Conservation (phyloP, 2,113 vertebrate species). For the Mormyrus iriodes region DNA sequence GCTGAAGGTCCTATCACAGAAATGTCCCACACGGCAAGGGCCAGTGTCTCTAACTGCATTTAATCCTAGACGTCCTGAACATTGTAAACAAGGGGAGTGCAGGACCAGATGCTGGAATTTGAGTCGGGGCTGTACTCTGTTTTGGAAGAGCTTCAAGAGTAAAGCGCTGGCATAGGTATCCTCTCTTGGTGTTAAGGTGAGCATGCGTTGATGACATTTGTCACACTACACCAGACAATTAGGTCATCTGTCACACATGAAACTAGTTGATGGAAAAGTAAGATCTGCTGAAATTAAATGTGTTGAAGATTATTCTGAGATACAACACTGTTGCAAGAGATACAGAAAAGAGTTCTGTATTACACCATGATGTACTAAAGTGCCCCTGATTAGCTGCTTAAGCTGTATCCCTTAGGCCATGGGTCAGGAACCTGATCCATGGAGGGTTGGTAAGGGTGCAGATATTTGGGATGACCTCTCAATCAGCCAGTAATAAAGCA, state of each 20-base stretch:
- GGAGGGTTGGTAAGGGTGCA: not conserved
- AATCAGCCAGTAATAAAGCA: not conserved
- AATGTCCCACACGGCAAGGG: not conserved
- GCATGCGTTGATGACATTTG: not conserved
- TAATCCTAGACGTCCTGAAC: not conserved
- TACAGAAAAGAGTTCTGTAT: not conserved
- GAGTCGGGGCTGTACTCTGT: not conserved
- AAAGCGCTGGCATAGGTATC: not conserved
- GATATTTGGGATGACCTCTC: not conserved
- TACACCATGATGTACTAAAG: not conserved
- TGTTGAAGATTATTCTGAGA: not conserved
- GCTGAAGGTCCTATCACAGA: not conserved
- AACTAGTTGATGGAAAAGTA: not conserved
- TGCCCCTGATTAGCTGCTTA: not conserved
- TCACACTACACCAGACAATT: not conserved
- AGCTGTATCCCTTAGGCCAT: not conserved
- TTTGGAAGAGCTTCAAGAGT: not conserved
- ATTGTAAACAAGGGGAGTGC: no score
- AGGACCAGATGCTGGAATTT: not conserved
- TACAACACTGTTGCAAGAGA: not conserved
- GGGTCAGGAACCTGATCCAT: not conserved
- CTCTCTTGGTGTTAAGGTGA: not conserved
- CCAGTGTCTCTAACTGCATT: not conserved
- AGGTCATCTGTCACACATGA: not conserved
- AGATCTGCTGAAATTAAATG: not conserved